Evolutionary conservation across 2,888 invertebrate genomes (phyloP).

Genomic region (Laspeyria flexula): DNA sequence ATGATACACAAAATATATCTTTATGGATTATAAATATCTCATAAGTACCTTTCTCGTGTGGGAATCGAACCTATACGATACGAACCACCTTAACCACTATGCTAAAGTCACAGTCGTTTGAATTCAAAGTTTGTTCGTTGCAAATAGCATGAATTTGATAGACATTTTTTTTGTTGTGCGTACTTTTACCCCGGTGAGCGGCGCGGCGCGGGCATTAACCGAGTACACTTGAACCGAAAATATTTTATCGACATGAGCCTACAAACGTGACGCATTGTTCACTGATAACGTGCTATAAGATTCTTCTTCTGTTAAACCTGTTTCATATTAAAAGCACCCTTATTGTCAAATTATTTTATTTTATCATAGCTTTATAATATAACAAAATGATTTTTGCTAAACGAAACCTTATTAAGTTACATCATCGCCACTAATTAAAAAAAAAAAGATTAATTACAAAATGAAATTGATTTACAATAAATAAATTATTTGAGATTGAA

Average conservation of each 20-base stretch:
- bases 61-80: too few relatives aligned
- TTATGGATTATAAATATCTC: too few relatives aligned
- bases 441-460: not conserved
- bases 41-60: too few relatives aligned
- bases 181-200: conserved; percentile 4
- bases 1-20: too few relatives aligned
- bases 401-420: too few relatives aligned
- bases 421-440: too few relatives aligned
- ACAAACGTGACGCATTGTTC: not conserved
- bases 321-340: not conserved
- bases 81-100: too few relatives aligned
- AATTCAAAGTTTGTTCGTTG: too few relatives aligned
- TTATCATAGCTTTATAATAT: too few relatives aligned
- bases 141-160: not conserved
- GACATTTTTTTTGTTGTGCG: not conserved
- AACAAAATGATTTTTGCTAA: too few relatives aligned
- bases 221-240: conserved; percentile 1
- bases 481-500: conserved; percentile 30
- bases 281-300: not conserved
- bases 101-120: too few relatives aligned
- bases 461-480: not conserved
- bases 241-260: conserved; percentile 10
- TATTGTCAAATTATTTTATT: too few relatives aligned
- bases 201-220: conserved; percentile 14
- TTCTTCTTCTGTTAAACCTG: not conserved